phyloP scores from a whole-genome alignment of 2,113 vertebrate genomes.

The Anhinga anhinga region DNA sequence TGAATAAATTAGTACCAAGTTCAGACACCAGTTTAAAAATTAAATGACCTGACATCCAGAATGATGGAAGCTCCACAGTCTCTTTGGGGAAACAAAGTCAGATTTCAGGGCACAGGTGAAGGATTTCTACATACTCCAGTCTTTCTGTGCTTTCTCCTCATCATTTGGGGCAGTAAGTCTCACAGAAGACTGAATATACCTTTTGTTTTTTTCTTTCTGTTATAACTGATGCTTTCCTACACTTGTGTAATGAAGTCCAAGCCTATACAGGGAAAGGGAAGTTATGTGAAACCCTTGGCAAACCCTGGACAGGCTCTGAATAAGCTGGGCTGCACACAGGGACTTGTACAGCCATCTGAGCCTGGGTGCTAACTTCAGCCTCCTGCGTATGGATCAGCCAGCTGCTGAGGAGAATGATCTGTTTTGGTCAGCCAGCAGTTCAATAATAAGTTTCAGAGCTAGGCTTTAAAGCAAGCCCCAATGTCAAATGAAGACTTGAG shows the following conservation, averaged over 20 bases:
- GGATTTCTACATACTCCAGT: not conserved
- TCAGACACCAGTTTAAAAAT: not conserved
- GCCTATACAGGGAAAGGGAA: not conserved
- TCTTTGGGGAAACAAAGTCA: not conserved
- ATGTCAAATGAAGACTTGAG: not conserved
- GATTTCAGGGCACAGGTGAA: not conserved
- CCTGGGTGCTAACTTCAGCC: not conserved
- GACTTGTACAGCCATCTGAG: fast-evolving
- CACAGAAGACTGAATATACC: not conserved
- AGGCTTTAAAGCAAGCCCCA: not conserved
- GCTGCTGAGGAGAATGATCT: not conserved
- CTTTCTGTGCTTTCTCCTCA: not conserved
- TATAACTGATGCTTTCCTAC: not conserved
- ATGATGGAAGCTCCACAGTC: not conserved
- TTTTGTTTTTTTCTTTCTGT: not conserved
- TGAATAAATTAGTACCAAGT: not conserved
- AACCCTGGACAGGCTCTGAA: not conserved
- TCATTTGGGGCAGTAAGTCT: not conserved
- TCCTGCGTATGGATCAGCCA: fast-evolving
- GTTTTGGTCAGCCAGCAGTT: not conserved
- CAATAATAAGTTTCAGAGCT: not conserved
- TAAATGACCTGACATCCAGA: not conserved
- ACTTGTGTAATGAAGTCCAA: not conserved
- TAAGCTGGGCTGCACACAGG: fast-evolving
- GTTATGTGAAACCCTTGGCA: not conserved